Percentiles rank a stretch among this genome's conserved stretches.
Conservation (phyloP, 2,888 invertebrate genomes). For the Atrina japonica region DNA sequence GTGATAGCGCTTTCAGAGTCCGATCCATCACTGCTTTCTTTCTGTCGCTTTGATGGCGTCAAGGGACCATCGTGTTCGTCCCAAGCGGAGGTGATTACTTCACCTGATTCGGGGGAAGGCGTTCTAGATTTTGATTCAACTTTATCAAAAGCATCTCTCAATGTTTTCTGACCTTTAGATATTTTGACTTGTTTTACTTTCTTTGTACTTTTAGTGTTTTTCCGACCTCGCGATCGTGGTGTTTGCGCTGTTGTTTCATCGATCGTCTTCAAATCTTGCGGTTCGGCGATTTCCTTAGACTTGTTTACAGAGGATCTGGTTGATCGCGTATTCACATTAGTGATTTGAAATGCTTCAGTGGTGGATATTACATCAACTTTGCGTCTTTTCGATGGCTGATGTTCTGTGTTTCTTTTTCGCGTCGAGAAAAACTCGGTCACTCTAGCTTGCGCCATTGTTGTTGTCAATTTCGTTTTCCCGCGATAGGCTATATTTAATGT, state of each 20-base stretch:
- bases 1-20: conserved; percentile 18
- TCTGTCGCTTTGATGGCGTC: conserved; percentile 45
- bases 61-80: conserved; percentile 62
- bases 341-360: conserved; percentile 40
- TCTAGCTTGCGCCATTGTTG: conserved; percentile 74
- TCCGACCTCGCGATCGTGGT: conserved; percentile 2
- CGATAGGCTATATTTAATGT: too few relatives aligned
- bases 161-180: conserved; percentile 17
- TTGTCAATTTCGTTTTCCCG: conserved; percentile 39
- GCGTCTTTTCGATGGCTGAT: conserved; percentile 71
- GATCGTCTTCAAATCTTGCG: conserved; percentile 20
- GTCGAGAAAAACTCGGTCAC: conserved; percentile 73
- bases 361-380: conserved; percentile 60
- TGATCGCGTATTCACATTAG: conserved; percentile 40
- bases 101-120: conserved; percentile 25
- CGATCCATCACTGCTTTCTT: conserved; percentile 10
- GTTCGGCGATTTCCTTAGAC: conserved; percentile 6
- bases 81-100: conserved; percentile 62
- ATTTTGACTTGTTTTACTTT: conserved; percentile 31
- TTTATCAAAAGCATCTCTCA: conserved; percentile 30
- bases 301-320: conserved; percentile 12
- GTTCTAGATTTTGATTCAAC: conserved; percentile 44
- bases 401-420: conserved; percentile 61
- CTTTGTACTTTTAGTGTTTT: conserved; percentile 41
- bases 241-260: too few relatives aligned